phyloP scores from a whole-genome alignment of 2,888 invertebrate species.

The Thera britannica region DNA sequence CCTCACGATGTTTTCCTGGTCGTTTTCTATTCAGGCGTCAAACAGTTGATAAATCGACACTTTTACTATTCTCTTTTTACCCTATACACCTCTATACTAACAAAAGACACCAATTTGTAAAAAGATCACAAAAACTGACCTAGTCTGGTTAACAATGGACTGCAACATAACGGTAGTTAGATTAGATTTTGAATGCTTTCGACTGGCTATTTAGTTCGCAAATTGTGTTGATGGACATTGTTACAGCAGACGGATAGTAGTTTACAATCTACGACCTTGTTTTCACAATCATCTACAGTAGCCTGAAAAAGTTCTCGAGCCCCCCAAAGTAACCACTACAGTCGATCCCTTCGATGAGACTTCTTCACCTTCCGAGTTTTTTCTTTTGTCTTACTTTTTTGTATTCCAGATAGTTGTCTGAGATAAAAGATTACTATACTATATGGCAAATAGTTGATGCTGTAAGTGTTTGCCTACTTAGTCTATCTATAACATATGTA shows the following conservation, averaged over 20 bases:
- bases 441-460: too few species aligned
- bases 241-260: slow-evolving; percentile 10
- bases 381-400: too few species aligned
- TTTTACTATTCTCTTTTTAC: slow-evolving; percentile 7
- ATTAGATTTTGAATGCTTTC: slow-evolving; percentile 76
- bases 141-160: slow-evolving; percentile 77
- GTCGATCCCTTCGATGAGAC: background rate
- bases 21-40: background rate
- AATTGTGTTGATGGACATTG: slow-evolving; percentile 39
- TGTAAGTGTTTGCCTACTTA: background rate
- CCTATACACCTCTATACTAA: slow-evolving; percentile 25
- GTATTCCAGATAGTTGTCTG: too few species aligned
- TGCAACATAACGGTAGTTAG: slow-evolving; percentile 81
- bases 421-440: too few species aligned
- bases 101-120: slow-evolving; percentile 35
- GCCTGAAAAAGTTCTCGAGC: background rate
- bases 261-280: background rate
- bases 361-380: too few species aligned
- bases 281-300: background rate
- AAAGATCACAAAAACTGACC: slow-evolving; percentile 77
- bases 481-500: too few species aligned
- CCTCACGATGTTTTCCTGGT: background rate
- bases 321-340: too few species aligned
- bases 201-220: slow-evolving; percentile 63
- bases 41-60: slow-evolving; percentile 12